Percentiles rank a stretch among this genome's conserved stretches.
phyloP scores from a whole-genome alignment of 2,797 vertebrate genomes.

The Bucorvus abyssinicus region DNA sequence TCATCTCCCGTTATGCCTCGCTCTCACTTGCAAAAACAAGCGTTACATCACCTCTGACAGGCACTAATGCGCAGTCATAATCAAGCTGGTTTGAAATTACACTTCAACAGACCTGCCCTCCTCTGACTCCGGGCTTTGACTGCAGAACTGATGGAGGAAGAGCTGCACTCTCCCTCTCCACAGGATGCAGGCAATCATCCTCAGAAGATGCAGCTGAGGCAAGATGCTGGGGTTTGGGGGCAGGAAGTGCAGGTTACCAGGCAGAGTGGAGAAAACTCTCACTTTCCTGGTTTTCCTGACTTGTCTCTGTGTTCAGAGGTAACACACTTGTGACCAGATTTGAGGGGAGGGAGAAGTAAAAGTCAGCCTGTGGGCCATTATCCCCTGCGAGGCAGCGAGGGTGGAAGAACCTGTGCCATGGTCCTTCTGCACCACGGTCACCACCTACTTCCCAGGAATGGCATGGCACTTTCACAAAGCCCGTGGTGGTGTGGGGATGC shows the following conservation, averaged over 20 bases:
- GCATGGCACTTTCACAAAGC: not conserved
- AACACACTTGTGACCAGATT: not conserved
- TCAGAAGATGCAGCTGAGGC: not conserved
- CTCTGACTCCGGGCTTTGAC: not conserved
- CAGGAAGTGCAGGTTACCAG: not conserved
- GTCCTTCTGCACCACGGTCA: not conserved
- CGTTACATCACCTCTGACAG: not conserved
- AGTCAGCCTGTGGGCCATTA: not conserved
- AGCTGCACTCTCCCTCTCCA: not conserved
- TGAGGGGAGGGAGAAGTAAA: not conserved
- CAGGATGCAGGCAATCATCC: not conserved
- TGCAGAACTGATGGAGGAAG: not conserved
- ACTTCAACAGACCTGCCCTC: not conserved
- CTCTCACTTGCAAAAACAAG: not conserved
- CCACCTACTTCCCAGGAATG: not conserved
- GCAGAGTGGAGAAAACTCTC: not conserved
- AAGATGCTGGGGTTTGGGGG: not conserved
- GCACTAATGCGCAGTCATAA: conserved; percentile 14
- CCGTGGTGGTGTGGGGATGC: not conserved
- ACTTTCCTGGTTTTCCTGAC: not conserved
- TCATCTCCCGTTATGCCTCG: not conserved
- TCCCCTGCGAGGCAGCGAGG: not conserved
- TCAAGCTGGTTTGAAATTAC: not conserved
- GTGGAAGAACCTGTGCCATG: not conserved
- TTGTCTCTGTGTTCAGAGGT: not conserved